Evolutionary conservation across 92 coral and sea anemone species (phyloP).

Genomic region (Actinostola sp.): DNA sequence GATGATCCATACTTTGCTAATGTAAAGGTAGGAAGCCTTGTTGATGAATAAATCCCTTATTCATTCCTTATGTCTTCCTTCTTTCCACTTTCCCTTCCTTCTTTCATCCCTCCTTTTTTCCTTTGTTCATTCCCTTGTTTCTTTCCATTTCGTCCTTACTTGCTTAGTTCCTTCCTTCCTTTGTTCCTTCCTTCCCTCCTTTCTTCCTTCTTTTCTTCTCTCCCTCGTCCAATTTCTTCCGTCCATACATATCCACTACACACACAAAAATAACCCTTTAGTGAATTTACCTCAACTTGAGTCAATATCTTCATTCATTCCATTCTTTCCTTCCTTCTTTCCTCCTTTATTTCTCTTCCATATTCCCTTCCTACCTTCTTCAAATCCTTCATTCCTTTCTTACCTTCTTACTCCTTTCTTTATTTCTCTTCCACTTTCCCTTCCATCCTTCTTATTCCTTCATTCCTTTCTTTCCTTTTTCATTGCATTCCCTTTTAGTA

Average conservation of each 20-base stretch:
- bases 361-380: not conserved
- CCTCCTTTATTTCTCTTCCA: not conserved
- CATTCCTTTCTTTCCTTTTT: not conserved
- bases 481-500: not conserved
- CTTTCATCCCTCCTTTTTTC: not conserved
- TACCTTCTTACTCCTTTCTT: not conserved
- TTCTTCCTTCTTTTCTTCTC: not conserved
- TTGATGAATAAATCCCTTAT: not conserved
- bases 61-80: conserved; percentile 15
- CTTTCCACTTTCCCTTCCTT: not conserved
- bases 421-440: conserved; percentile 1
- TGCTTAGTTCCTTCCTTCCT: not conserved
- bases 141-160: not conserved
- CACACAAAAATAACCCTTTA: too few relatives aligned
- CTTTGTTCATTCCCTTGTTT: not conserved
- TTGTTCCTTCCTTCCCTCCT: not conserved
- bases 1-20: conserved; percentile 96
- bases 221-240: too few relatives aligned
- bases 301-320: too few relatives aligned
- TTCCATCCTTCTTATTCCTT: not conserved
- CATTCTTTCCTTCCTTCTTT: not conserved
- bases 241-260: too few relatives aligned
- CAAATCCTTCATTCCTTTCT: too few relatives aligned
- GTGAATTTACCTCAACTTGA: too few relatives aligned
- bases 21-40: conserved; percentile 29